Conservation (phyloP, 2,888 invertebrate species). For the Noctua pronuba region DNA sequence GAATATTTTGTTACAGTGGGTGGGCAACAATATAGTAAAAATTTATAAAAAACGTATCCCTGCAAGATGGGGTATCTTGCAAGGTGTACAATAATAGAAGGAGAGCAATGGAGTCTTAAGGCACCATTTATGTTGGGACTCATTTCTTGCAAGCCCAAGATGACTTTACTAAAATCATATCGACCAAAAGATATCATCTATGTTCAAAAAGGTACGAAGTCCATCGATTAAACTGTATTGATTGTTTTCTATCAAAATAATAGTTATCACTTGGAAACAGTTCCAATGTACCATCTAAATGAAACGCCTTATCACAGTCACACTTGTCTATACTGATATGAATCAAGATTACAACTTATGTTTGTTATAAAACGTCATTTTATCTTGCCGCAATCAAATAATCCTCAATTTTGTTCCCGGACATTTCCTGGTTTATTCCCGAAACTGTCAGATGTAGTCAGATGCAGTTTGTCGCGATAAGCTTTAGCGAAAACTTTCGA, state of each 20-base stretch:
- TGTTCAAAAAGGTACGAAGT: not conserved
- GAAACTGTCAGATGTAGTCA: conserved; percentile 34
- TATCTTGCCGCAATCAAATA: conserved; percentile 69
- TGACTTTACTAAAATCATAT: not conserved
- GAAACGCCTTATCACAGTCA: conserved; percentile 65
- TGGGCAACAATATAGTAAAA: too few species aligned
- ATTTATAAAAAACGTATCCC: too few species aligned
- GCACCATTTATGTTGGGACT: too few species aligned
- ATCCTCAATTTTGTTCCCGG: conserved; percentile 79
- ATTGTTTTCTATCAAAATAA: not conserved
- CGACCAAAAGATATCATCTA: not conserved
- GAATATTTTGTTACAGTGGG: too few species aligned
- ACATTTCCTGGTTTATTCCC: conserved; percentile 67
- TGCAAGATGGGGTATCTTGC: too few species aligned
- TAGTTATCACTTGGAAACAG: conserved; percentile 49
- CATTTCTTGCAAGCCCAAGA: too few species aligned
- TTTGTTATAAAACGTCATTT: conserved; percentile 32
- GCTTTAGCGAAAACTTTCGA: conserved; percentile 61
- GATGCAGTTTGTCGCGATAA: conserved; percentile 66
- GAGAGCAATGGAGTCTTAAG: too few species aligned
- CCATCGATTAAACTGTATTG: not conserved
- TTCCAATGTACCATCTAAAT: conserved; percentile 34
- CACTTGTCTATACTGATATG: conserved; percentile 50
- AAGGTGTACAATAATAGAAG: too few species aligned
- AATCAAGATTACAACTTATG: conserved; percentile 53